Evolutionary conservation across 2,888 invertebrate genomes (phyloP), one percentile per base, ranked within the genome.

Genomic region (Drosophila algonquin): DNA sequence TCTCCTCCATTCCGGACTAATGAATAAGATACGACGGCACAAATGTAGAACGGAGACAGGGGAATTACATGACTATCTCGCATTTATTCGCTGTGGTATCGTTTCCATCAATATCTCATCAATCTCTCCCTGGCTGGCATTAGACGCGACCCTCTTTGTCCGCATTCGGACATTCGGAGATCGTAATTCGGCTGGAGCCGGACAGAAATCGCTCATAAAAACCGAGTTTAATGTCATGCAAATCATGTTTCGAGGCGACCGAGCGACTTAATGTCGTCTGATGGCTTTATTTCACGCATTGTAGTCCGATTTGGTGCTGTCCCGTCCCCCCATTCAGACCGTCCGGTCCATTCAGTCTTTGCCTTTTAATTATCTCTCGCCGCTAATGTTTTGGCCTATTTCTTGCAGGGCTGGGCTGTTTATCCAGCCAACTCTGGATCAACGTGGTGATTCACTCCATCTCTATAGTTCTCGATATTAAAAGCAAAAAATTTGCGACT

Each of bases 161-260:
- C 50, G 27, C 46, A 63, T 70, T 50, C 69, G 73, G 35, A 61
- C 70, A 58, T 24, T 24, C 24, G 4, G 63, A 71, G 68, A 61
- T 73, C 63, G 67, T 74, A 67, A 82, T 82, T 71, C 63, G 63
- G 55, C 46, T 18, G 18, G 62, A 4, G 54, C 50, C 65, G 64
- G 78, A 81, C 81, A 69, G 61, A 81, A 75, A 74, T 79, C 76
- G 75, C 53, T 80, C 87, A 79, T 87, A 82, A 87, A 87, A 77
- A 46, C 79, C 62, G 69, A 76, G 80, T 89, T 81, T 84, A 86
- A 79, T 68, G 75, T 74, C 81, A 81, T 73, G 75, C 83, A 79
- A 84, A 81, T 77, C 67, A 67, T 67, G 65, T 56, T 35, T n/a
- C 40, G 40, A 51, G 86, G 84, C 82, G 89, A 82, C 86, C 84